Evolutionary conservation across 2,888 invertebrate species (phyloP).

Genomic region (Alloplasta piceator): DNA sequence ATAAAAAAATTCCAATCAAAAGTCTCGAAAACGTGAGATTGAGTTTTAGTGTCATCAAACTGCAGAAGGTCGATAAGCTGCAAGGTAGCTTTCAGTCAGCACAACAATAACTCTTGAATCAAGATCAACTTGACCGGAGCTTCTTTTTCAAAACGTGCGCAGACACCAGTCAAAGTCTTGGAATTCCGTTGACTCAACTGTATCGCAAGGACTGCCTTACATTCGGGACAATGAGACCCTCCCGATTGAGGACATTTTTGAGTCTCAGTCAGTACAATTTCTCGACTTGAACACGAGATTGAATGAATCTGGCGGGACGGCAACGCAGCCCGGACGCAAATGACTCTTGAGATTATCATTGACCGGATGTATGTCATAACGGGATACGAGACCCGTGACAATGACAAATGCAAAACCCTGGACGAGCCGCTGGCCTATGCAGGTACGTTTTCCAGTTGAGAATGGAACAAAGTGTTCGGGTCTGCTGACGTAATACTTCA

Average conservation of each 20-base stretch:
- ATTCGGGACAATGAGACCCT: too few relatives aligned
- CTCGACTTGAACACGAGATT: conserved; percentile 83
- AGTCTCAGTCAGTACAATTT: conserved; percentile 18
- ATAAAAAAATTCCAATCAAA: too few relatives aligned
- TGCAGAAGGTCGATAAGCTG: too few relatives aligned
- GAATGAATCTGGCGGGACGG: conserved; percentile 90
- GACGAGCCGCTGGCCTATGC: conserved; percentile 92
- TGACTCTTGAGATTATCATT: conserved; percentile 86
- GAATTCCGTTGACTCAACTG: too few relatives aligned
- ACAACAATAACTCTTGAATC: too few relatives aligned
- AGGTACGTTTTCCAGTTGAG: conserved; percentile 93
- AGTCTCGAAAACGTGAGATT: too few relatives aligned
- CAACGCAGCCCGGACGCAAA: conserved; percentile 87
- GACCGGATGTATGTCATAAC: conserved; percentile 86
- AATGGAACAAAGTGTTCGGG: conserved; percentile 92
- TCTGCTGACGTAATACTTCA: conserved; percentile 81
- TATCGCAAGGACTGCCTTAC: too few relatives aligned
- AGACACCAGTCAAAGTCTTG: too few relatives aligned
- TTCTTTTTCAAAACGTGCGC: too few relatives aligned
- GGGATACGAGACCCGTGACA: conserved; percentile 89
- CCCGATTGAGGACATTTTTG: not conserved
- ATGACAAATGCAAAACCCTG: conserved; percentile 90
- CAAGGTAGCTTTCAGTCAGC: too few relatives aligned
- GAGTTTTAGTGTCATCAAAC: too few relatives aligned
- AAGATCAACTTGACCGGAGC: too few relatives aligned